Evolutionary conservation across 2,797 vertebrate species (phyloP).

Genomic region (Spea hammondii): DNA sequence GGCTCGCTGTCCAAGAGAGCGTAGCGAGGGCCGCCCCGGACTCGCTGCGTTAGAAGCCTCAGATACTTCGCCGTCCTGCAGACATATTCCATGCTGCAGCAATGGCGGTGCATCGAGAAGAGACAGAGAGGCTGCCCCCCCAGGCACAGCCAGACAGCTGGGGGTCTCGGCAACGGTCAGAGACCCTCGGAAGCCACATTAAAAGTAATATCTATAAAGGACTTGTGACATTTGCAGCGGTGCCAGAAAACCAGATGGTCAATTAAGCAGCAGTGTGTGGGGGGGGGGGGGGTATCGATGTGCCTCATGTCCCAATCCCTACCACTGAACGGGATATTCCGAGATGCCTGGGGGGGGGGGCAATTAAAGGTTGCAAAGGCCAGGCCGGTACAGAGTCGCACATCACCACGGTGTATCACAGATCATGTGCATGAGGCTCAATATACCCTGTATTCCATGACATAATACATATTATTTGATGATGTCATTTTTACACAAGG

Average conservation of each 20-base stretch:
- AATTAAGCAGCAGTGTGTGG: too few species aligned
- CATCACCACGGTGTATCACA: neutral
- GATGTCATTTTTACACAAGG: too few species aligned
- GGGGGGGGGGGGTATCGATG: neutral
- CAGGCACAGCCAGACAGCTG: neutral
- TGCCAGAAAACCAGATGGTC: too few species aligned
- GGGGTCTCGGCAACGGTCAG: neutral
- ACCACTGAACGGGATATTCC: neutral
- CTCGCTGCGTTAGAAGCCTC: neutral
- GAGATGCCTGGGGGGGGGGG: neutral
- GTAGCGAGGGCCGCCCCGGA: neutral
- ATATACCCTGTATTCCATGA: too few species aligned
- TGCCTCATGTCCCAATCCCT: neutral
- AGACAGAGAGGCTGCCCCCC: neutral
- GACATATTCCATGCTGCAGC: neutral
- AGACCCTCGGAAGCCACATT: neutral
- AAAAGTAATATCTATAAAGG: too few species aligned
- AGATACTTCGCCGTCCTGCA: conserved; percentile 1
- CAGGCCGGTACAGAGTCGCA: neutral
- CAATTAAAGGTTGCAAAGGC: neutral
- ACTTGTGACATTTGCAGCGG: too few species aligned
- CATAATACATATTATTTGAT: too few species aligned
- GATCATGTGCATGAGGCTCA: neutral
- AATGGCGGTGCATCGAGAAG: neutral
- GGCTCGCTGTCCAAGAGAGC: neutral